Conservation (phyloP, 2,888 invertebrate genomes). For the Diarsia brunnea region DNA sequence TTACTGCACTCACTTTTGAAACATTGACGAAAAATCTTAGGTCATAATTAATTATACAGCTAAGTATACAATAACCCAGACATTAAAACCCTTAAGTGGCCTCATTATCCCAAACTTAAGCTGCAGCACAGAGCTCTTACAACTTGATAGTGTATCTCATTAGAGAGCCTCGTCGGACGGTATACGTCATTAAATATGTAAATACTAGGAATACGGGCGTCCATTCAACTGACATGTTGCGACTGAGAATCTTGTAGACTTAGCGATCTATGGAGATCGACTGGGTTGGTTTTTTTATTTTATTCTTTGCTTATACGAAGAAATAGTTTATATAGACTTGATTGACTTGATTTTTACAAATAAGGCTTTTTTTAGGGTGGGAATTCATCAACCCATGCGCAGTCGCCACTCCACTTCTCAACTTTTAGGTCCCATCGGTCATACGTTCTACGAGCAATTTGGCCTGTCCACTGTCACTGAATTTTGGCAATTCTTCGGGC, state of each 20-base stretch:
- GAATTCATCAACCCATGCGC: no score
- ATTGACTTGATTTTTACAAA: not conserved
- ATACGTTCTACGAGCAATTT: no score
- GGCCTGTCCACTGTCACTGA: no score
- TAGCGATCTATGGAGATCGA: conserved; percentile 72
- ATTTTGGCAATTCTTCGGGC: no score
- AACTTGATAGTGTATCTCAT: conserved; percentile 85
- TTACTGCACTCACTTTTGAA: not conserved
- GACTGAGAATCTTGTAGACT: conserved; percentile 75
- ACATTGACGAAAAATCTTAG: not conserved
- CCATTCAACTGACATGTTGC: conserved; percentile 87
- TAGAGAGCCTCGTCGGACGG: conserved; percentile 83
- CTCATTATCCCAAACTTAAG: conserved; percentile 56
- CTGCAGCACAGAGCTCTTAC: conserved; percentile 64
- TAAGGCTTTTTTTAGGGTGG: no score
- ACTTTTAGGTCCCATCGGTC: no score
- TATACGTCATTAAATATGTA: conserved; percentile 89
- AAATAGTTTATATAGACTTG: no score
- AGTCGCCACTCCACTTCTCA: no score
- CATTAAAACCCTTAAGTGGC: conserved; percentile 15
- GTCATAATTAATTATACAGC: not conserved
- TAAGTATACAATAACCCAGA: conserved; percentile 21
- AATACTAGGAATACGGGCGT: conserved; percentile 87
- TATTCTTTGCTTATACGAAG: not conserved
- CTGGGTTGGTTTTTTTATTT: conserved; percentile 25